Evolutionary conservation across 2,797 vertebrate genomes (phyloP).

Genomic region (Synanceia verrucosa): DNA sequence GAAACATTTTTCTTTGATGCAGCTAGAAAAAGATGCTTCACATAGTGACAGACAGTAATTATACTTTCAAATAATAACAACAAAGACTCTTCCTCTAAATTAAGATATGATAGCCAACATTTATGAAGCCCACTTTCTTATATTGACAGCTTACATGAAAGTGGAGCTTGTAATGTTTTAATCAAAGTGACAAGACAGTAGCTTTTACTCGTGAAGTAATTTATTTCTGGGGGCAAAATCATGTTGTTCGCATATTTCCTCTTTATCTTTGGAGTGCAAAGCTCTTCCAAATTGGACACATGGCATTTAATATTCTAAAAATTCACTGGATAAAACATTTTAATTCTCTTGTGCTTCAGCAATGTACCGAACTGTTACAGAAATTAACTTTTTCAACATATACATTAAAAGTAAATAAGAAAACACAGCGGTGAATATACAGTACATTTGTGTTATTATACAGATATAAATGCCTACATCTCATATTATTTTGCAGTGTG

Average conservation of each 20-base stretch:
- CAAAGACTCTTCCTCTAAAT: background rate
- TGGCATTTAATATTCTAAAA: too few species aligned
- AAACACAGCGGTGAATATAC: conserved; percentile 21
- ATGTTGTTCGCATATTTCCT: background rate
- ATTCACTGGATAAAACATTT: background rate
- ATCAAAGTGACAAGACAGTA: background rate
- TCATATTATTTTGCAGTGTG: background rate
- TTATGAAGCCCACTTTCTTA: background rate
- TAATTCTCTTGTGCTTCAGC: background rate
- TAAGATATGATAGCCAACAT: background rate
- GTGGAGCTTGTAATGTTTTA: background rate
- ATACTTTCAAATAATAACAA: background rate
- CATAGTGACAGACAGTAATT: background rate
- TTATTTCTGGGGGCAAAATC: background rate
- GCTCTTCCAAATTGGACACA: background rate
- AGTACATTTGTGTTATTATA: conserved; percentile 14
- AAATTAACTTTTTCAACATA: conserved; percentile 10
- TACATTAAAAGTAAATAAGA: conserved; percentile 37
- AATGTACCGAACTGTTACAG: conserved; percentile 8
- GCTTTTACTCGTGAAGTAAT: background rate
- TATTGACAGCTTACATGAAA: conserved; percentile 5
- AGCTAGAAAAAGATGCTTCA: background rate
- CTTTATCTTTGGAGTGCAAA: background rate
- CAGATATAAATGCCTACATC: background rate
- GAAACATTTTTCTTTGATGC: background rate